Evolutionary conservation across 1,140 invertebrate genomes (phyloP).

Genomic region (Caenorhabditis brenneri): DNA sequence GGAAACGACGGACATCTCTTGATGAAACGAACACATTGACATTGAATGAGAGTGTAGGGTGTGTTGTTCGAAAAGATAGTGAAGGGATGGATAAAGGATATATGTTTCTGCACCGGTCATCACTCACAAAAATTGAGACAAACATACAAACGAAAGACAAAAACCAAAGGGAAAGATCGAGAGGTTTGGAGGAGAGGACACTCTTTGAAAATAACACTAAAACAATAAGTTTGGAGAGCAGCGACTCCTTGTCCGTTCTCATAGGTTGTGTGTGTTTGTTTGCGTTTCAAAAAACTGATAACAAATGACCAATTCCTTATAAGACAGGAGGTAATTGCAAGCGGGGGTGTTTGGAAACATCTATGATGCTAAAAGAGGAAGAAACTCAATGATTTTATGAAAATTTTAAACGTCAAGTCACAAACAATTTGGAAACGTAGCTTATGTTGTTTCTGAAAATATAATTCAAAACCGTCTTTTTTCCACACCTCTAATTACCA

Average conservation of each 20-base stretch:
- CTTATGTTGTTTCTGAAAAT: not conserved
- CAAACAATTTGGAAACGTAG: not conserved
- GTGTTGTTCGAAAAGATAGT: not conserved
- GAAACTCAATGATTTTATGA: too few relatives aligned
- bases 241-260: not conserved
- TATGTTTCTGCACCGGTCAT: constrained; percentile 31
- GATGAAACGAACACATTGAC: constrained; percentile 22
- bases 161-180: not conserved
- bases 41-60: not conserved
- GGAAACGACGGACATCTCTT: constrained; percentile 16
- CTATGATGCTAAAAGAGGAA: not conserved
- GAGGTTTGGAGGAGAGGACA: not conserved
- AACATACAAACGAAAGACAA: not conserved
- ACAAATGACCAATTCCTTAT: constrained; percentile 3
- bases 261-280: constrained; percentile 15
- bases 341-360: not conserved
- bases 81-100: not conserved
- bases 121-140: constrained; percentile 10
- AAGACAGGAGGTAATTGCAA: not conserved
- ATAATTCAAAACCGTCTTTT: not conserved
- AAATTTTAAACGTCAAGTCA: not conserved
- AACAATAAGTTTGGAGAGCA: constrained; percentile 35
- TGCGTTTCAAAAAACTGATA: constrained; percentile 15
- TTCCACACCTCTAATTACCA: constrained; percentile 17
- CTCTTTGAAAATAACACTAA: constrained; percentile 38